phyloP scores from a whole-genome alignment of 2,113 vertebrate genomes.

The Chamaea fasciata region DNA sequence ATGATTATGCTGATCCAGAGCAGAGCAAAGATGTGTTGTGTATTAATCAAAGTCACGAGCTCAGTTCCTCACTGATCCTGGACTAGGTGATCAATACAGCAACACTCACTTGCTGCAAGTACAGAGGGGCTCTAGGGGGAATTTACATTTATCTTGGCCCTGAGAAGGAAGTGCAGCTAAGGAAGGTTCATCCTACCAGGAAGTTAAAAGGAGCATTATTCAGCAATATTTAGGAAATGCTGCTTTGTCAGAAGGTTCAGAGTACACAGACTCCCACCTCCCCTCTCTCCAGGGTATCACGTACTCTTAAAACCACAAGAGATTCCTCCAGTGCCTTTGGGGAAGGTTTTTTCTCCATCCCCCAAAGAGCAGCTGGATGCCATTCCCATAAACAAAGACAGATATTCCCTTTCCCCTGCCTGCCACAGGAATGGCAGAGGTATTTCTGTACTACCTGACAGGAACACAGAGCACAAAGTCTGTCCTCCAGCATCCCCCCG shows the following conservation, averaged over 20 bases:
- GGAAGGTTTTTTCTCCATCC: neutral
- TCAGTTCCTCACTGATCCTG: constrained; percentile 3
- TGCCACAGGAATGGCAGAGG: no score
- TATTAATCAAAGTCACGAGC: constrained; percentile 35
- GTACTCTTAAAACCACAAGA: neutral
- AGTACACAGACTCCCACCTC: neutral
- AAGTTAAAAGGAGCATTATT: neutral
- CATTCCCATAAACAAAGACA: neutral
- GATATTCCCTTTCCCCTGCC: neutral
- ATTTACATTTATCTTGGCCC: neutral
- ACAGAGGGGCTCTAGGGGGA: neutral
- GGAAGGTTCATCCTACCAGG: neutral
- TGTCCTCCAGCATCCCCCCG: neutral
- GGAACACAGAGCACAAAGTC: neutral
- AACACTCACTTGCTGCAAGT: neutral
- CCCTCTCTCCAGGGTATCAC: neutral
- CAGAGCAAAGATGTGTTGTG: neutral
- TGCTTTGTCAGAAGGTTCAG: neutral
- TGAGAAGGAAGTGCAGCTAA: neutral
- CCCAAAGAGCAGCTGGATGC: neutral
- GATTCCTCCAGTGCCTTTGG: neutral
- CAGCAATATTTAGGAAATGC: neutral
- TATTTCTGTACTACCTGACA: neutral
- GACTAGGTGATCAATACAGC: neutral
- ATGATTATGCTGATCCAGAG: constrained; percentile 42